A percentile compares a stretch with the other conserved stretches of the same genome.
Conservation (phyloP, 2,888 invertebrate species). For the Philhelius pedissequus region DNA sequence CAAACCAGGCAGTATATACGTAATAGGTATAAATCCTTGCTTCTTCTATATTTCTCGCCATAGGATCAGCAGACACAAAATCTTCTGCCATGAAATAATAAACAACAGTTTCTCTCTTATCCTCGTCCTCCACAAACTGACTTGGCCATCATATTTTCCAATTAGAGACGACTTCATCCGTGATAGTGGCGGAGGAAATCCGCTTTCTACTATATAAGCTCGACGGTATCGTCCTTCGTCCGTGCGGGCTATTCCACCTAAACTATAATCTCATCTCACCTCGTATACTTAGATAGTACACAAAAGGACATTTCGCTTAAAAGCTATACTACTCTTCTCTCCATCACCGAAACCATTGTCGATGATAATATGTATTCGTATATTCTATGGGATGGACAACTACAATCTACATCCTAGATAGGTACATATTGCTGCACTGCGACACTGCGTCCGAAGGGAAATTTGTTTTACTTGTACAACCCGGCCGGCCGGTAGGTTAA, state of each 20-base stretch:
- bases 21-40: conserved; percentile 5
- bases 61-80: neutral
- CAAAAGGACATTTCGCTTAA: conserved; percentile 62
- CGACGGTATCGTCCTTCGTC: neutral
- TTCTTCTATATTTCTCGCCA: neutral
- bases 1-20: too few species aligned
- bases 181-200: conserved; percentile 36
- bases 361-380: too few species aligned
- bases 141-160: conserved; percentile 65
- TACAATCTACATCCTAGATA: neutral
- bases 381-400: conserved; percentile 2
- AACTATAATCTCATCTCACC: conserved; percentile 63
- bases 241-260: conserved; percentile 21
- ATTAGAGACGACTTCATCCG: conserved; percentile 54
- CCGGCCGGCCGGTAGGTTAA: conserved; percentile 56
- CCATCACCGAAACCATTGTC: neutral
- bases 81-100: conserved; percentile 11
- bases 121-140: conserved; percentile 15
- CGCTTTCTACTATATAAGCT: neutral
- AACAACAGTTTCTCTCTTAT: conserved; percentile 46
- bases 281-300: too few species aligned
- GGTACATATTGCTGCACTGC: conserved; percentile 51
- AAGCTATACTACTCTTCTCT: conserved; percentile 29
- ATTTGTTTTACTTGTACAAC: conserved; percentile 63
- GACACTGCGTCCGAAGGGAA: conserved; percentile 63